Conservation (phyloP, 1,140 invertebrate genomes). For the Drosophila sturtevanti region DNA sequence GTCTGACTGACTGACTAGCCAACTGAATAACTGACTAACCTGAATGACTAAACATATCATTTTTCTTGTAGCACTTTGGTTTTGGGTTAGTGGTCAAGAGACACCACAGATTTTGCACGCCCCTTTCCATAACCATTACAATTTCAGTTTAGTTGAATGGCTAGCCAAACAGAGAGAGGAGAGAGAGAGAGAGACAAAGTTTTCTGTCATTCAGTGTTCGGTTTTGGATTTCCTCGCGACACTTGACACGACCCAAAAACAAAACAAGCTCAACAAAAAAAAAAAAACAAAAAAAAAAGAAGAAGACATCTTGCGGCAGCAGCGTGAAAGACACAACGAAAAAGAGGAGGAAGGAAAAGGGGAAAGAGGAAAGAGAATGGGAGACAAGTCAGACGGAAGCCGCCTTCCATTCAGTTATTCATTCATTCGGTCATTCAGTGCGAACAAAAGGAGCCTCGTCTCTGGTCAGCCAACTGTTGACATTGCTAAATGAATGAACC, state of each 20-base stretch:
- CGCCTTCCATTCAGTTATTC: constrained; percentile 25
- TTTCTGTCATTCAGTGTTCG: constrained; percentile 17
- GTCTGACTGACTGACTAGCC: constrained; percentile 45
- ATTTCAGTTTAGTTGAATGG: constrained; percentile 25
- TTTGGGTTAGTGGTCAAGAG: constrained; percentile 32
- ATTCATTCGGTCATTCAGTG: constrained; percentile 43
- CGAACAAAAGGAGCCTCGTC: constrained; percentile 60
- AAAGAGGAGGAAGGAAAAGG: constrained; percentile 1
- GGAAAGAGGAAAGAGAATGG: background rate
- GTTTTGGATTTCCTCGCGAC: constrained; percentile 71
- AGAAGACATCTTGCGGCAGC: constrained; percentile 19
- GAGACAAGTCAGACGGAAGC: constrained; percentile 19
- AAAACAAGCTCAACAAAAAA: constrained; percentile 21
- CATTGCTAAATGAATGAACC: constrained; percentile 80
- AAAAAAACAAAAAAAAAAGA: background rate
- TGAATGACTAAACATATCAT: constrained; percentile 45
- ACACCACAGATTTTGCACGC: constrained; percentile 61
- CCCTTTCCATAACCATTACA: constrained; percentile 31
- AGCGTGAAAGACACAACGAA: constrained; percentile 29
- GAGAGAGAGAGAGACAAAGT: constrained; percentile 28
- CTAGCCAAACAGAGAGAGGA: constrained; percentile 24
- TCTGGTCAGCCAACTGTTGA: constrained; percentile 79
- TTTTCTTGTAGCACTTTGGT: constrained; percentile 52
- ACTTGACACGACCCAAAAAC: constrained; percentile 72
- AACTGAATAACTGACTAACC: constrained; percentile 34